Evolutionary conservation across 2,888 invertebrate species (phyloP).

Genomic region (Tetheella fluctuosa): DNA sequence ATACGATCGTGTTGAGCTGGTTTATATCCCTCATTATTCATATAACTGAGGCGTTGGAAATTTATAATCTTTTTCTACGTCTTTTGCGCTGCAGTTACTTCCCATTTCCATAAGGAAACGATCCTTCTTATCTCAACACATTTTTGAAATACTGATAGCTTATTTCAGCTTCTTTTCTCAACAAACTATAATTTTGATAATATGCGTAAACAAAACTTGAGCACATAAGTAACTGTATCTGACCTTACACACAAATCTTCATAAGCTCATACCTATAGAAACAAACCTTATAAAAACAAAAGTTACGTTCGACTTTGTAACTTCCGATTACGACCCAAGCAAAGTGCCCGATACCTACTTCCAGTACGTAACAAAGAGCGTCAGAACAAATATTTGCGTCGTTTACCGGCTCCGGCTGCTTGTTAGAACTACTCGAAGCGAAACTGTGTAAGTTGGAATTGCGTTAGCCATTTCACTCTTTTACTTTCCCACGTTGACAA

Average conservation of each 20-base stretch:
- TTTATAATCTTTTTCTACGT: too few species aligned
- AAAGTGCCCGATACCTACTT: constrained; percentile 40
- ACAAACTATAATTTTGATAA: neutral
- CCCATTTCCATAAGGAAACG: too few species aligned
- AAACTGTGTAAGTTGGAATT: constrained; percentile 39
- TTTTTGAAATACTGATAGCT: neutral
- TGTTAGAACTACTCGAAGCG: constrained; percentile 57
- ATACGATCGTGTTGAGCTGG: neutral
- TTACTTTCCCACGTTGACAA: constrained; percentile 39
- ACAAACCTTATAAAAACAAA: constrained; percentile 39
- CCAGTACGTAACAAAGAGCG: constrained; percentile 39
- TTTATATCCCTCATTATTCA: neutral
- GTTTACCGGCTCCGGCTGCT: constrained; percentile 41
- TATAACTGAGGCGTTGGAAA: neutral
- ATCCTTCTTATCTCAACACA: too few species aligned
- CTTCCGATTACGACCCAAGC: constrained; percentile 41
- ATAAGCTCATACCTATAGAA: constrained; percentile 25
- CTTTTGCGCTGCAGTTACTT: too few species aligned
- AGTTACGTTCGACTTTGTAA: constrained; percentile 30
- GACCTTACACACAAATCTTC: neutral
- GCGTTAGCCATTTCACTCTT: constrained; percentile 44
- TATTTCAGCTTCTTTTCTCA: neutral
- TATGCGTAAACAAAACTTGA: neutral
- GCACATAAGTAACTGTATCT: neutral
- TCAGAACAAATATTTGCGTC: constrained; percentile 54